Conservation (phyloP, 2,113 vertebrate species). For the Ciconia maguari region DNA sequence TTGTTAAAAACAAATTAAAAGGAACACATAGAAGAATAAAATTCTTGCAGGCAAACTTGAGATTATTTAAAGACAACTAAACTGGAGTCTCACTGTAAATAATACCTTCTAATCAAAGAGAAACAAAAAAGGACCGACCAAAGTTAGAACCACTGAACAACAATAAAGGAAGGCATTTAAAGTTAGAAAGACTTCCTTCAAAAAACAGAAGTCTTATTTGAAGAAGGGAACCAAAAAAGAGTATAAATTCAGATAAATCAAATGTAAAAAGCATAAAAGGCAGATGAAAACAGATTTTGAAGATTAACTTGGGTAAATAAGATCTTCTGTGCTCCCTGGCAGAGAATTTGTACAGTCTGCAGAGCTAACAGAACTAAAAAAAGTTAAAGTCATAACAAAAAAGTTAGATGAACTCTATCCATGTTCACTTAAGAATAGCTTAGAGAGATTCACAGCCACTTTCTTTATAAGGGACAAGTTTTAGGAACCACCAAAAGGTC, state of each 20-base stretch:
- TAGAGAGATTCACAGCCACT: background rate
- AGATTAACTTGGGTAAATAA: background rate
- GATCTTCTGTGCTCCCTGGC: background rate
- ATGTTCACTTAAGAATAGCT: background rate
- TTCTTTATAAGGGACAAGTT: background rate
- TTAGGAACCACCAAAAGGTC: background rate
- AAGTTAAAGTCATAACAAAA: background rate
- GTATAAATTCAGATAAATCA: background rate
- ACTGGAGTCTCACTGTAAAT: background rate
- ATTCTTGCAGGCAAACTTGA: background rate
- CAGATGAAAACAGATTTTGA: background rate
- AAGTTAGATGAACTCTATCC: background rate
- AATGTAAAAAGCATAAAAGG: background rate
- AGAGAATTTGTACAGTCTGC: background rate
- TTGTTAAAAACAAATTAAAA: slow-evolving; percentile 48
- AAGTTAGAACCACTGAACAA: background rate
- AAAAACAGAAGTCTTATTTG: background rate
- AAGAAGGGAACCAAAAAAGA: background rate
- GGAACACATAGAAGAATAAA: background rate
- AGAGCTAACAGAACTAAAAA: background rate
- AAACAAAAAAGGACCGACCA: background rate
- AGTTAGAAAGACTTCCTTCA: background rate
- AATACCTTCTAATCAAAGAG: background rate
- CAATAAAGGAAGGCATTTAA: background rate
- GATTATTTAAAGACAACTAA: background rate